phyloP scores from a whole-genome alignment of 2,113 vertebrate species.

The Vicugna pacos region DNA sequence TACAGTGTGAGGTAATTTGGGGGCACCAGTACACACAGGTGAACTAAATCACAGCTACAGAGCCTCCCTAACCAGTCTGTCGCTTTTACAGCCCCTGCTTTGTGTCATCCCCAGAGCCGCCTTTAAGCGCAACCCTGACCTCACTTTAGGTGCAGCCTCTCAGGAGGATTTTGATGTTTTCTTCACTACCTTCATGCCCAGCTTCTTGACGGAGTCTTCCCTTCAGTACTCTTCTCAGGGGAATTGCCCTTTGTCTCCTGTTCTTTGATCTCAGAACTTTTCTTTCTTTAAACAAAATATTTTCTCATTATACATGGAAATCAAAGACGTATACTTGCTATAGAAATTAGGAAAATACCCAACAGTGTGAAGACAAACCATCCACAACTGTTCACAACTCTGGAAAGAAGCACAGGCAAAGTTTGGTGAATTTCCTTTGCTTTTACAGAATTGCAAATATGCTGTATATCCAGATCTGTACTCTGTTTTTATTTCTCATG shows the following conservation, averaged over 20 bases:
- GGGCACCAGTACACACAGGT: background rate
- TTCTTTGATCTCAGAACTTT: slow-evolving; percentile 51
- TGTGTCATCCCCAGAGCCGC: background rate
- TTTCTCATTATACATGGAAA: background rate
- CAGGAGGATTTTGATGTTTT: background rate
- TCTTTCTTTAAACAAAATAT: background rate
- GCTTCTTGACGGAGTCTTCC: background rate
- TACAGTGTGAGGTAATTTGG: background rate
- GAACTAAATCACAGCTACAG: background rate
- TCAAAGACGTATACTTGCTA: background rate
- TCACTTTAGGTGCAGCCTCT: background rate
- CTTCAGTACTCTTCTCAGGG: background rate
- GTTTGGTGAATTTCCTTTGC: background rate
- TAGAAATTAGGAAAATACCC: slow-evolving; percentile 46
- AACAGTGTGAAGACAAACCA: slow-evolving; percentile 2
- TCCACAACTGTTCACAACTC: background rate
- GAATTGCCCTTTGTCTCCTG: slow-evolving; percentile 24
- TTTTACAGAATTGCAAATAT: slow-evolving; percentile 22
- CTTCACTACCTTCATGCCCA: background rate
- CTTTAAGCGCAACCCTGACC: background rate
- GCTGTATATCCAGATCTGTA: background rate
- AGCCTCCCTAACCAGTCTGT: background rate
- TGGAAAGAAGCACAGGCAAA: slow-evolving; percentile 12
- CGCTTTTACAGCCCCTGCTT: background rate
- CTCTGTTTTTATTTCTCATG: background rate